Percentiles rank a stretch among this genome's conserved stretches.
Evolutionary conservation across 1,140 invertebrate genomes (phyloP).

Genomic region (Drosophila chauvacae): DNA sequence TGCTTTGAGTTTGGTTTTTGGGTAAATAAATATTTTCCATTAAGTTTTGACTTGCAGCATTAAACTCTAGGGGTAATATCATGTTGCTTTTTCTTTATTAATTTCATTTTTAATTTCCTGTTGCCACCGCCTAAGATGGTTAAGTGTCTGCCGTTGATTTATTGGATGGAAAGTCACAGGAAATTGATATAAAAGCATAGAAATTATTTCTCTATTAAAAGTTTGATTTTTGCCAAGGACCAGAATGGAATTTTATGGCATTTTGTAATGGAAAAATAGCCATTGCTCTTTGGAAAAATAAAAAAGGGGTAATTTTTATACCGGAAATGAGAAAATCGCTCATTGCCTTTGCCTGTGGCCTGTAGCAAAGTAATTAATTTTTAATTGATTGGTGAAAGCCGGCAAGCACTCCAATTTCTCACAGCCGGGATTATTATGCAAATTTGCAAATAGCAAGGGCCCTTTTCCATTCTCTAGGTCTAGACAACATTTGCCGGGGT

Average conservation of each 20-base stretch:
- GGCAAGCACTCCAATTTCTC: conserved; percentile 24
- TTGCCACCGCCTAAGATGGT: conserved; percentile 2
- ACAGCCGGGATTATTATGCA: conserved; percentile 34
- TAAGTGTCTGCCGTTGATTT: conserved; percentile 23
- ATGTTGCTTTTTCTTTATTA: neutral
- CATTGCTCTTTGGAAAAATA: neutral
- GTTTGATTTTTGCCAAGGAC: neutral
- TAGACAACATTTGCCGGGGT: conserved; percentile 39
- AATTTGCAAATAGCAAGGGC: conserved; percentile 17
- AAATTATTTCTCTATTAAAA: conserved; percentile 15
- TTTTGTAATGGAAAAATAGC: conserved; percentile 7
- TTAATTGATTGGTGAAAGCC: conserved; percentile 52
- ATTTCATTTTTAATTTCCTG: conserved; percentile 27
- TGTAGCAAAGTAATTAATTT: conserved; percentile 52
- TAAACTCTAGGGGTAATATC: too few species aligned
- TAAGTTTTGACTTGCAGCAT: neutral
- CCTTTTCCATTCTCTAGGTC: conserved; percentile 13
- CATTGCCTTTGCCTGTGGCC: conserved; percentile 29
- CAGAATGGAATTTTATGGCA: neutral
- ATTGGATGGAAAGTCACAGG: conserved; percentile 11
- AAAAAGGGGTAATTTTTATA: conserved; percentile 22
- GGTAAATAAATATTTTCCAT: neutral
- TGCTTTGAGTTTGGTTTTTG: too few species aligned
- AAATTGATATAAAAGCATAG: conserved; percentile 21
- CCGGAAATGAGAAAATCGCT: conserved; percentile 43